Evolutionary conservation across 2,888 invertebrate species (phyloP).

Genomic region (Ectobius pallidus): DNA sequence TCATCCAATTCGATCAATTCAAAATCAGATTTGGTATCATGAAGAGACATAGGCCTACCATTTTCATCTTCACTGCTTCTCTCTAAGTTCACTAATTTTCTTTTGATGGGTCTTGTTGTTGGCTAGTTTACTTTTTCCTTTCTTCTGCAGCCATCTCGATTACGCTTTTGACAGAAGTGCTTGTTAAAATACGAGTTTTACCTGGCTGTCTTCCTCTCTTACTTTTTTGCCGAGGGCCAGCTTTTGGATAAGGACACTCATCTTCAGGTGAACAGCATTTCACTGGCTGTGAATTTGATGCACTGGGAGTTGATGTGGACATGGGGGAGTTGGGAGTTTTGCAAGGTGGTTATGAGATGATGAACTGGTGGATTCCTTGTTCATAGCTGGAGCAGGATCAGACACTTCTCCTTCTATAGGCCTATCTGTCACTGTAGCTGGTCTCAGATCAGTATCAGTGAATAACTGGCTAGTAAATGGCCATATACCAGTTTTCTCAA

Average conservation of each 20-base stretch:
- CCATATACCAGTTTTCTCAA: conserved; percentile 13
- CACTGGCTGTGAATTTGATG: neutral
- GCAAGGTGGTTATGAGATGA: too few species aligned
- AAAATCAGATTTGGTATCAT: neutral
- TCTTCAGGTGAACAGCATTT: conserved; percentile 1
- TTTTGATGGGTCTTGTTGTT: neutral
- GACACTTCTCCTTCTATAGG: neutral
- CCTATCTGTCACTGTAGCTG: neutral
- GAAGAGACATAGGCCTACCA: neutral
- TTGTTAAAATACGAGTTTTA: conserved; percentile 1
- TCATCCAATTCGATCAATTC: neutral
- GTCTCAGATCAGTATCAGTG: neutral
- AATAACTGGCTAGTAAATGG: neutral
- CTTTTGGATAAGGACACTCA: conserved; percentile 6
- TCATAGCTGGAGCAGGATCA: neutral
- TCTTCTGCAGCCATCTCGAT: neutral
- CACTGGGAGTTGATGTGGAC: neutral
- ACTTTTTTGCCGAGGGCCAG: neutral
- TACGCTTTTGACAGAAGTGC: conserved; percentile 16
- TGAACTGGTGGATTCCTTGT: neutral
- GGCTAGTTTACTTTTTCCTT: neutral
- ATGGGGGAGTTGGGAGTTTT: neutral
- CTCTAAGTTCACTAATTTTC: neutral
- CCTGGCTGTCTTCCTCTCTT: conserved; percentile 8
- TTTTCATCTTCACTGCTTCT: neutral